Base-by-base conservation (phyloP, 1,140 invertebrate genomes). In the Brachionus sp. region DNA sequence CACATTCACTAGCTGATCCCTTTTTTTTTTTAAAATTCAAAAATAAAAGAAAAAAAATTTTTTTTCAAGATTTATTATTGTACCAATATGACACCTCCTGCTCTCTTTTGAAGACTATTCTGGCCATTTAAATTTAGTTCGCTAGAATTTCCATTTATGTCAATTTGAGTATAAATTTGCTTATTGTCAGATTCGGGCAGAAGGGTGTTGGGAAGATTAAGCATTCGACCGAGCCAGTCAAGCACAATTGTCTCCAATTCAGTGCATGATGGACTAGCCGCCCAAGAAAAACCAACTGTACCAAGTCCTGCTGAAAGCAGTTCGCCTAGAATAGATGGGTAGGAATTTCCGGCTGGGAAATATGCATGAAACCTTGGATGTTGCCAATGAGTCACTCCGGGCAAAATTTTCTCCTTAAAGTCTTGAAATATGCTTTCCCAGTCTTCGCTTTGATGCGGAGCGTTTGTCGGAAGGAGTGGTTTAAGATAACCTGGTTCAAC, bases 311-410 rank as follows among this genome's bases (percentile, higher is more conserved):
- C 94, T 12, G 94, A 93, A 39, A 99, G 88, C 95, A 99, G 97
- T 85, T 98, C 96, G 16, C 95, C 97, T n/a, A 99, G 90, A 82
- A 99, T 97, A 0, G 96, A 98, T 2, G 97, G 96, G 88, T 93
- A 99, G 0, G 94, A 97, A 90, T 98, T 98, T 25, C 97, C 97
- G 0, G 96, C 93, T 2, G 97, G 97, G 87, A 99, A 99, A 88
- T 99, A 99, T 0, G 97, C 97, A 88, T 98, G 97, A 89, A 99
- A 99, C 68, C 95, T 90, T 0, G 97, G 97, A 91, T 99, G 97
- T 88, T 98, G 96, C 97, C 97, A 99, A 88, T 98, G 96, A 13
- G 82, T 83, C 19, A 97, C 94, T 46, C 97, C 97, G 0, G 96
- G 96, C 95, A 99, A 98, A 84, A 99, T 98, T 90, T 95, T 95